Conservation (phyloP, 2,113 vertebrate species). For the Proterorhinus semilunaris region DNA sequence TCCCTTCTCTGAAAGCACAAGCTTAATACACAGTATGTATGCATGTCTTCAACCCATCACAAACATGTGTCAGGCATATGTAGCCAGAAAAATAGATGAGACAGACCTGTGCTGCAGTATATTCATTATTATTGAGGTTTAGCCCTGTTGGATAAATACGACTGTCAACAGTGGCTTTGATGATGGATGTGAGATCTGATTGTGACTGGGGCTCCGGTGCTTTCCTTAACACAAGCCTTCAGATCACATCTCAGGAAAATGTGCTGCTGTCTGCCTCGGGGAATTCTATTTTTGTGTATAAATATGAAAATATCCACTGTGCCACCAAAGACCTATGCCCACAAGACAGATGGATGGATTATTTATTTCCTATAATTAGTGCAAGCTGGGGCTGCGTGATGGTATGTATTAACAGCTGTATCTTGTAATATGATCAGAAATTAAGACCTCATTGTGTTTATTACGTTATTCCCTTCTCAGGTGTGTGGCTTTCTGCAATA, state of each 20-base stretch:
- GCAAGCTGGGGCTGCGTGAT: neutral
- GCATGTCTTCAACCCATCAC: neutral
- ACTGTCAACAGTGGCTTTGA: conserved; percentile 57
- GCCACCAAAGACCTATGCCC: neutral
- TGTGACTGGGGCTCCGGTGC: neutral
- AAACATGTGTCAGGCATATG: conserved; percentile 18
- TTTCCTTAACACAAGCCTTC: conserved; percentile 20
- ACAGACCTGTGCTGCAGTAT: conserved; percentile 38
- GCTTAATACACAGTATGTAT: neutral
- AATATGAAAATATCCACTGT: neutral
- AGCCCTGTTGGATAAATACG: conserved; percentile 53
- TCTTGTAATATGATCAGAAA: too few species aligned
- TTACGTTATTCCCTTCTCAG: too few species aligned
- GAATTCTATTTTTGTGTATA: neutral
- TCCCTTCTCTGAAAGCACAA: conserved; percentile 14
- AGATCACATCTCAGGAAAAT: conserved; percentile 38
- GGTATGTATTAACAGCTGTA: neutral
- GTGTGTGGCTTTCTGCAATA: neutral
- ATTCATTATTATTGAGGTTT: conserved; percentile 47
- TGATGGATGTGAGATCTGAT: conserved; percentile 47
- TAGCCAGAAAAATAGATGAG: conserved; percentile 25
- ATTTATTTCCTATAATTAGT: neutral
- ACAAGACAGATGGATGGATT: neutral
- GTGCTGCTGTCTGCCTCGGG: conserved; percentile 16
- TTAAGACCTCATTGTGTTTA: neutral